phyloP scores from a whole-genome alignment of 2,113 vertebrate genomes.

The Puntigrus tetrazona region DNA sequence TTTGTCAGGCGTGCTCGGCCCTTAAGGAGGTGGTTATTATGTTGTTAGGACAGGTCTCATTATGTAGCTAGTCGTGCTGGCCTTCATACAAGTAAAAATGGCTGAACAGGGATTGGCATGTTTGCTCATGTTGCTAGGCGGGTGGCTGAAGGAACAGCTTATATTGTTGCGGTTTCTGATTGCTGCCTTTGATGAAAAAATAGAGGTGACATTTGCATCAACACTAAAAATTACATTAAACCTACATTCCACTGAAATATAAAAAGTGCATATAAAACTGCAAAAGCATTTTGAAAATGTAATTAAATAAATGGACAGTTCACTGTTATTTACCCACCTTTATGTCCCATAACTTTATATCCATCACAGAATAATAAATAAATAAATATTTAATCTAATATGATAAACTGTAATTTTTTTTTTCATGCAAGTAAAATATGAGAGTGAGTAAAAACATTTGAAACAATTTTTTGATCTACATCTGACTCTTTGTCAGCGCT shows the following conservation, averaged over 20 bases:
- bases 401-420: neutral
- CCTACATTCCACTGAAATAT: neutral
- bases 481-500: neutral
- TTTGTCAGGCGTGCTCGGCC: neutral
- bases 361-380: neutral
- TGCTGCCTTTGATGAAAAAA: neutral
- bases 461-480: neutral
- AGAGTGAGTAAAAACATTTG: neutral
- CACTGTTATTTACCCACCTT: neutral
- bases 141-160: neutral
- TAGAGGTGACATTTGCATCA: neutral
- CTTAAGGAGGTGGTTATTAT: slow-evolving; percentile 13
- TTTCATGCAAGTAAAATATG: neutral
- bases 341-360: neutral
- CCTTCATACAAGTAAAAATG: slow-evolving; percentile 11
- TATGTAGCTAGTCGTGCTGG: slow-evolving; percentile 20
- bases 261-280: neutral
- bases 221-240: slow-evolving; percentile 4
- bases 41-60: neutral
- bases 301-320: neutral
- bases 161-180: neutral
- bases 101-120: neutral
- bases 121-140: neutral
- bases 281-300: neutral
- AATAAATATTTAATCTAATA: neutral